A percentile compares a stretch with the other conserved stretches of the same genome.
phyloP scores from a whole-genome alignment of 2,113 vertebrate genomes.

The Paedocypris sp. region DNA sequence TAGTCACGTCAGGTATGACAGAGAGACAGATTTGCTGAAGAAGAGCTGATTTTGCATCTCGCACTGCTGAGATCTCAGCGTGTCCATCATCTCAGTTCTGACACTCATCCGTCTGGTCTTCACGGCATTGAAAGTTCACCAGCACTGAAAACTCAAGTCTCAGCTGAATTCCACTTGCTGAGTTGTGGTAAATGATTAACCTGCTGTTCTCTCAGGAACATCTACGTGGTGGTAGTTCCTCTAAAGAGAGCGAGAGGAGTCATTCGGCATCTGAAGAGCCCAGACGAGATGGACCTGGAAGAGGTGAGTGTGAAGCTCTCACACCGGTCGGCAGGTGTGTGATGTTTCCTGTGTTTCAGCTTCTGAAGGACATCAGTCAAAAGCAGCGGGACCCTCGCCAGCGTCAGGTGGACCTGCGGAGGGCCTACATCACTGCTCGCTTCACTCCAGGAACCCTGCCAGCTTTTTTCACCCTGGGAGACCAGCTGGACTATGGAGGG shows the following conservation, averaged over 20 bases:
- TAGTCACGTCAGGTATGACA: conserved; percentile 71
- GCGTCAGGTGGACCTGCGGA: conserved; percentile 76
- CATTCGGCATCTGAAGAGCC: conserved; percentile 73
- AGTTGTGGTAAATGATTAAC: no score
- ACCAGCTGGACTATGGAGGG: conserved; percentile 86
- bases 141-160: no score
- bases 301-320: no score
- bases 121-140: no score
- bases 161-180: no score
- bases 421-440: conserved; percentile 85
- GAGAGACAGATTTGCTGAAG: no score
- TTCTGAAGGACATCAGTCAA: conserved; percentile 79
- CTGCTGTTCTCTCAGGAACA: conserved; percentile 59
- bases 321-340: no score
- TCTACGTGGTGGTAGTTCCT: conserved; percentile 91
- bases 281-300: conserved; percentile 95
- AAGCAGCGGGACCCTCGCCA: conserved; percentile 78
- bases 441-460: conserved; percentile 76
- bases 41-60: not conserved
- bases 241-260: conserved; percentile 76
- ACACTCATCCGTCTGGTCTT: no score
- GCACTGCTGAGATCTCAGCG: conserved; percentile 1
- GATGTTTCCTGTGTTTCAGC: conserved; percentile 53
- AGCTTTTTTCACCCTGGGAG: conserved; percentile 77
- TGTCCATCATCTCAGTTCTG: no score